Conservation (phyloP, 2,888 invertebrate species). For the Erebia ligea region DNA sequence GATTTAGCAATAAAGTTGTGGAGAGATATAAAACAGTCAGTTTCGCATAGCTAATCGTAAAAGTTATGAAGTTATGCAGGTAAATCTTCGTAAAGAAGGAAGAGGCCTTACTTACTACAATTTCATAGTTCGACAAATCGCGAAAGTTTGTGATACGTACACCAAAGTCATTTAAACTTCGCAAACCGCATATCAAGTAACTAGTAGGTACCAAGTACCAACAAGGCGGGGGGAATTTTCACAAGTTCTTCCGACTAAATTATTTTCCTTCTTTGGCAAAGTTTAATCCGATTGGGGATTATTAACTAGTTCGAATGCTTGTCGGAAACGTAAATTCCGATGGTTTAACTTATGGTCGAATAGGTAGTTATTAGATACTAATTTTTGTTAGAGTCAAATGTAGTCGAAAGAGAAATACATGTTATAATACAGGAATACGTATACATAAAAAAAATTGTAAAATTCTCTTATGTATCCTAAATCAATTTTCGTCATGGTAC, state of each 20-base stretch:
- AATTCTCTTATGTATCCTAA: neutral
- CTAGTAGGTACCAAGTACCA: constrained; percentile 27
- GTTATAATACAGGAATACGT: too few relatives aligned
- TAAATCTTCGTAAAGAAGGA: neutral
- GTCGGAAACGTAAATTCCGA: neutral
- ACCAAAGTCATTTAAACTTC: constrained; percentile 42
- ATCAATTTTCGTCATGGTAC: neutral
- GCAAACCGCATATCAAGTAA: constrained; percentile 39
- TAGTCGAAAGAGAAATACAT: too few relatives aligned
- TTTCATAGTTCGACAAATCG: constrained; percentile 37
- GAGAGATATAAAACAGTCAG: too few relatives aligned
- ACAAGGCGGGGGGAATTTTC: constrained; percentile 30
- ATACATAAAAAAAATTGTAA: too few relatives aligned
- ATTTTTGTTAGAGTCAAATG: too few relatives aligned
- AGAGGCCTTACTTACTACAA: constrained; percentile 22
- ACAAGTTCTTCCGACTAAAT: constrained; percentile 27
- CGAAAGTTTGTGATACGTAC: constrained; percentile 34
- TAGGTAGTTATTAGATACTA: too few relatives aligned
- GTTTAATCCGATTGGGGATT: constrained; percentile 30
- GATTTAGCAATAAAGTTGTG: too few relatives aligned
- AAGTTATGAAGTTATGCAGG: neutral
- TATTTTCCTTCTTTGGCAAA: constrained; percentile 29
- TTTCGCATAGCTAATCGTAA: too few relatives aligned
- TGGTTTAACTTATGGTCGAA: too few relatives aligned
- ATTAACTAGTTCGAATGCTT: neutral